Percentiles rank a stretch among this genome's conserved stretches.
These are phyloP conservation scores for Macquaria australasica DNA, from an alignment of 2,113 vertebrate species.

Conservation along the genomic window DNA sequence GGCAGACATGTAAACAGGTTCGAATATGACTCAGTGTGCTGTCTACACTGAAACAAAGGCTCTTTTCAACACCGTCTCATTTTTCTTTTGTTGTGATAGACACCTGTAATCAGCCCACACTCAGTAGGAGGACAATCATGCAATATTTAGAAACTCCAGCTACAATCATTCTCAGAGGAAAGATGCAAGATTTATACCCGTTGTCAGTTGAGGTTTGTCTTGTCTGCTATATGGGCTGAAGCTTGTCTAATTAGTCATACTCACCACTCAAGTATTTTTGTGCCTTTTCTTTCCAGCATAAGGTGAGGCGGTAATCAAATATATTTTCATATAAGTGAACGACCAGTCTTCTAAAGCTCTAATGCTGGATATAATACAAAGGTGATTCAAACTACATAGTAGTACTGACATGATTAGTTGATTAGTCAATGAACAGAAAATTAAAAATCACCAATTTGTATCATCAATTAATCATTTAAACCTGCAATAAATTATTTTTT, in stretches of 20 bases:
- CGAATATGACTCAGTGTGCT: conserved; percentile 62
- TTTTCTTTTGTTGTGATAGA: conserved; percentile 56
- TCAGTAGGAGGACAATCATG: conserved; percentile 54
- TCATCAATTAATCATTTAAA: background rate
- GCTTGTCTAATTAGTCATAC: conserved; percentile 34
- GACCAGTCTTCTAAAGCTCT: background rate
- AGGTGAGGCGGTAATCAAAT: background rate
- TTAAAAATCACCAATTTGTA: background rate
- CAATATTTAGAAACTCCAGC: conserved; percentile 64
- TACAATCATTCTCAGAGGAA: conserved; percentile 30
- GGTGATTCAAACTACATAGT: background rate
- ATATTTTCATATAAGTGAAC: background rate
- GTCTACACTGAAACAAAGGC: conserved; percentile 68
- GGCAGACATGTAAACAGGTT: conserved; percentile 62
- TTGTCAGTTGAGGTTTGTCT: conserved; percentile 44
- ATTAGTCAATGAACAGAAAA: background rate
- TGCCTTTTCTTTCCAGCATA: background rate
- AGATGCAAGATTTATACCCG: conserved; percentile 54
- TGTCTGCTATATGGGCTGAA: conserved; percentile 19
- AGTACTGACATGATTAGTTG: background rate
- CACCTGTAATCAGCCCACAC: conserved; percentile 62
- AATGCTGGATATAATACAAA: background rate
- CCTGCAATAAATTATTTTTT: background rate
- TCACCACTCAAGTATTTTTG: background rate
- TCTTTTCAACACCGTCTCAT: conserved; percentile 48